A percentile compares a stretch with the other conserved stretches of the same genome.
phyloP scores from a whole-genome alignment of 1,140 invertebrate species.

The Pachyrhynchus sulphureomaculatus region DNA sequence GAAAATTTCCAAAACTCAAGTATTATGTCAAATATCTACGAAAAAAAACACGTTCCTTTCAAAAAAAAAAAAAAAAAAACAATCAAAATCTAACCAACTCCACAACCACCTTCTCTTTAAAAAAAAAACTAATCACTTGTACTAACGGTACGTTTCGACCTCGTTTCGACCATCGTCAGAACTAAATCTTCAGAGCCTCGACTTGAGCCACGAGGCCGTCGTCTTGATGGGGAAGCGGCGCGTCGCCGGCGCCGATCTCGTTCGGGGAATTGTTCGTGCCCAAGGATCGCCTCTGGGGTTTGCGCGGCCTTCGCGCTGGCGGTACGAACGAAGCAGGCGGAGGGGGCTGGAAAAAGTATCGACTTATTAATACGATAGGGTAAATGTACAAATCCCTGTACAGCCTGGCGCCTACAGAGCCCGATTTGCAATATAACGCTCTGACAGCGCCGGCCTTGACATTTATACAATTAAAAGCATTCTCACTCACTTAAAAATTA shows the following conservation, averaged over 20 bases:
- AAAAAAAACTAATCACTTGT: neutral
- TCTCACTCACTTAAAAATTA: too few species aligned
- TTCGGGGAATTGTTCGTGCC: constrained; percentile 19
- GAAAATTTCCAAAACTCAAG: too few species aligned
- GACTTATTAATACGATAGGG: neutral
- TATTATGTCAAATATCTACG: too few species aligned
- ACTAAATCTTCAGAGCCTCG: constrained; percentile 44
- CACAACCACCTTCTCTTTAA: too few species aligned
- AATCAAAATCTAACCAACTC: too few species aligned
- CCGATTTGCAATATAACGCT: too few species aligned
- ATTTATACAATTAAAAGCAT: too few species aligned
- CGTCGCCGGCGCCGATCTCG: constrained; percentile 48
- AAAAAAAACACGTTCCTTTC: too few species aligned
- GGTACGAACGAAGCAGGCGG: constrained; percentile 12
- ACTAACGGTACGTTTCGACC: neutral
- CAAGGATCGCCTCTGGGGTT: constrained; percentile 11
- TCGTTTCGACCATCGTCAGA: neutral
- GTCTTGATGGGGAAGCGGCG: constrained; percentile 39
- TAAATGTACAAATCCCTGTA: neutral
- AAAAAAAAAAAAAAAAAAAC: too few species aligned
- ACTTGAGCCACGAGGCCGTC: constrained; percentile 37
- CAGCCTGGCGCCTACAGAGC: too few species aligned
- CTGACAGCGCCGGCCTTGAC: neutral
- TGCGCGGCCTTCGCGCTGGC: constrained; percentile 14
- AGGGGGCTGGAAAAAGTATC: constrained; percentile 9